Base-by-base conservation (phyloP, 2,113 vertebrate genomes). In the Corythoichthys haematopterus region DNA sequence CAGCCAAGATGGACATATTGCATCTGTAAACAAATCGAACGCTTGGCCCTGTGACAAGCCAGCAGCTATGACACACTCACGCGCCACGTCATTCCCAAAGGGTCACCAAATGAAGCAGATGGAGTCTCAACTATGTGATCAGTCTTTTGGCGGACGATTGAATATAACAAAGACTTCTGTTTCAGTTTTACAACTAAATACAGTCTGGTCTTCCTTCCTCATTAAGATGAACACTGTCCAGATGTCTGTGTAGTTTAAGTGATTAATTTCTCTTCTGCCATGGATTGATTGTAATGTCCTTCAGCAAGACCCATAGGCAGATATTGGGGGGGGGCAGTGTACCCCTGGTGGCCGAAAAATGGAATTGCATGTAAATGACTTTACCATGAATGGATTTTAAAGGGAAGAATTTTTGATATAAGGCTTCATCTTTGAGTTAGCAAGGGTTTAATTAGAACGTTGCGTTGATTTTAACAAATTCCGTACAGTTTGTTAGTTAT, bases 1-100 rank as follows among this genome's bases (percentile, higher is more conserved):
- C 82, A 73, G 89, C 86, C 88, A 90, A 86, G 79, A 80, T 60
- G 84, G 82, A 84, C 89, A 90, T 84, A 85, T 85, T 89, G 88
- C 83, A 83, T 82, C 80, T 86, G 83, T 81, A 85, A 89, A 88
- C 84, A 85, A 90, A 86, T 90, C 72, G 85, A 89, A 82, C 57
- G 72, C 65, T 84, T 88, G 88, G 87, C 85, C 68, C 71, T 43
- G 78, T 78, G 88, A 86, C 87, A 84, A 82, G 72, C 8, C 80
- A 67, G 85, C 73, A 76, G 81, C 83, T 66, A 78, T 82, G 80
- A 75, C 28, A 77, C 50, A 76, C 73, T 72, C 76, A 80, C 75
- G 69, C 84, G 78, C 72, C 52, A 71, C 84, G 83, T 87, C 84
- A 86, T 72, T 81, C 83, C 74, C 85, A 72, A 28, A 4, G 52